Conservation (phyloP, 2,113 vertebrate genomes). For the Pandion haliaetus region DNA sequence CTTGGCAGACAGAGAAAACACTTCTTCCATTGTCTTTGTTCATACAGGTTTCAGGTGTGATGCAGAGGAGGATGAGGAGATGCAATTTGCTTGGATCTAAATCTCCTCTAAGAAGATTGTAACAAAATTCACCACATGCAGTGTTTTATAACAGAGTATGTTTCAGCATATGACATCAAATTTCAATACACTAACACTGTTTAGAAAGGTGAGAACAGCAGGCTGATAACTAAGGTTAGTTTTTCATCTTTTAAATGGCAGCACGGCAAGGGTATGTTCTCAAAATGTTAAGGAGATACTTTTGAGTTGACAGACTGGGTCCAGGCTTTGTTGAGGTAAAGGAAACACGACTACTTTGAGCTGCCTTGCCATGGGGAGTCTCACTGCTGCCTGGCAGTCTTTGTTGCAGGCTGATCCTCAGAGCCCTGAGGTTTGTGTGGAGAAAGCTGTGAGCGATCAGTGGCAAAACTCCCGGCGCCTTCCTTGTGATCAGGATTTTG, state of each 20-base stretch:
- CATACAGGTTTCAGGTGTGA: neutral
- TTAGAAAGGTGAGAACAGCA: neutral
- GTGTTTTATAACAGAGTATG: neutral
- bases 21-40: neutral
- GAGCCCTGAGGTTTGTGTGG: neutral
- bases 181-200: neutral
- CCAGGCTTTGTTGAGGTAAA: neutral
- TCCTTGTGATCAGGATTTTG: neutral
- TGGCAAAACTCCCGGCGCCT: neutral
- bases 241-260: neutral
- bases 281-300: neutral
- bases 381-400: neutral
- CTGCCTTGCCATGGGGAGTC: neutral
- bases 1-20: constrained; percentile 11
- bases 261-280: neutral
- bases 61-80: neutral
- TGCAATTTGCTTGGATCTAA: neutral
- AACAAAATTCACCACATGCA: neutral
- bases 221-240: neutral
- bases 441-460: neutral
- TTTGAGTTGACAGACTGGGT: neutral
- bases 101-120: neutral
- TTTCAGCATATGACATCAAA: neutral
- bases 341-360: neutral
- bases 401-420: neutral